Percentiles rank a stretch among this genome's conserved stretches.
Conservation (phyloP, 2,888 invertebrate species). For the Diaperis boleti region DNA sequence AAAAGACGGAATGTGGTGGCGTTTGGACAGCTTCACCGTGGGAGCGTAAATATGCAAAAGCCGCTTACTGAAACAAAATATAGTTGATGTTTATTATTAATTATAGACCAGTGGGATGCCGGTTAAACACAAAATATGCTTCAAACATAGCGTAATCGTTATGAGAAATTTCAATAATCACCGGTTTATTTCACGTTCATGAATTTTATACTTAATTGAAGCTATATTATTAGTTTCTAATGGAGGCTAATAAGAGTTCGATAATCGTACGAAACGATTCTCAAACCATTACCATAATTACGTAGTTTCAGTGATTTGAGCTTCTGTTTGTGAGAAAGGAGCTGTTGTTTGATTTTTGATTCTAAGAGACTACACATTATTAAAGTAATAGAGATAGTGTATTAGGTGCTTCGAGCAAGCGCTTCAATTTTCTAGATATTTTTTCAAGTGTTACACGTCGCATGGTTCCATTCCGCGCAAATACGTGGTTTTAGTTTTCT, state of each 20-base stretch:
- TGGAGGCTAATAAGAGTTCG: conserved; percentile 26
- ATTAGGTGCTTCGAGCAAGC: no score
- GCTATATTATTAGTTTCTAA: conserved; percentile 32
- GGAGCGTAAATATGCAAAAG: conserved; percentile 47
- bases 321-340: conserved; percentile 2
- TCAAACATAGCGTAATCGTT: conserved; percentile 45
- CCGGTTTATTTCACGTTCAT: conserved; percentile 43
- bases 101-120: conserved; percentile 57
- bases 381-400: no score
- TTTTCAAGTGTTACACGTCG: no score
- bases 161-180: conserved; percentile 44
- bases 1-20: conserved; percentile 2
- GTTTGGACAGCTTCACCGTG: conserved; percentile 6
- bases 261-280: background rate
- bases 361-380: no score
- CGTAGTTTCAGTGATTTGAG: background rate
- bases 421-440: no score
- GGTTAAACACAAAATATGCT: conserved; percentile 57
- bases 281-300: background rate
- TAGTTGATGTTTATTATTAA: conserved; percentile 58
- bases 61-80: conserved; percentile 54
- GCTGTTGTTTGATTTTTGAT: no score
- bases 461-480: no score
- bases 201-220: conserved; percentile 42
- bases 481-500: no score